Conservation (phyloP, 2,888 invertebrate species). For the Mystacides longicornis region DNA sequence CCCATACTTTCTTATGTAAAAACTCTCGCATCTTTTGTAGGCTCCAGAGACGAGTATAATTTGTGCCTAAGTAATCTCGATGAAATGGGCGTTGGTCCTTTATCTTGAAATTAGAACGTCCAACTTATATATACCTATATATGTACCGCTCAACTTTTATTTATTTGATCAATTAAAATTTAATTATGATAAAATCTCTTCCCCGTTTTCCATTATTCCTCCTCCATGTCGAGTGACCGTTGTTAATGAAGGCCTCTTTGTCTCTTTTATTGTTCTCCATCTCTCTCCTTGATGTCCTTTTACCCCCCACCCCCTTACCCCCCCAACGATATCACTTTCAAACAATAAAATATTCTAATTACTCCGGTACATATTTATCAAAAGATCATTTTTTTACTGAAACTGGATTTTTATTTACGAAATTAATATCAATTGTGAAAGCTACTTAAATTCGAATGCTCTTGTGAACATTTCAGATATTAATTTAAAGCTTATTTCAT, state of each 20-base stretch:
- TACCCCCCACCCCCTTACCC: background rate
- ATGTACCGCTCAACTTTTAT: constrained; percentile 23
- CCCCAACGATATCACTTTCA: constrained; percentile 9
- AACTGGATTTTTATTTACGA: background rate
- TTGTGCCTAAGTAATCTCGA: constrained; percentile 19
- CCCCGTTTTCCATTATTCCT: constrained; percentile 10
- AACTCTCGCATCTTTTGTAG: constrained; percentile 20
- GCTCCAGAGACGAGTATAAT: background rate
- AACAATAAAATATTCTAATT: constrained; percentile 11
- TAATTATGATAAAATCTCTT: constrained; percentile 26
- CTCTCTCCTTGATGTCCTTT: background rate
- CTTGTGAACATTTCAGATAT: background rate
- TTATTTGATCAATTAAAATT: constrained; percentile 27
- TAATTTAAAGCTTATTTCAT: background rate
- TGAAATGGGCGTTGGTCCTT: constrained; percentile 24
- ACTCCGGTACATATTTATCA: background rate
- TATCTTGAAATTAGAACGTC: constrained; percentile 16
- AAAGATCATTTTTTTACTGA: constrained; percentile 9
- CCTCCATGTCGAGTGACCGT: constrained; percentile 7
- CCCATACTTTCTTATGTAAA: constrained; percentile 24
- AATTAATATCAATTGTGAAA: constrained; percentile 14
- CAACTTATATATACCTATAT: too few species aligned
- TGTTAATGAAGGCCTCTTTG: constrained; percentile 19
- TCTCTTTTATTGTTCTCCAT: constrained; percentile 17
- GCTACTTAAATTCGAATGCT: background rate